Conservation (phyloP, 2,797 vertebrate species). For the Monodelphis domestica region DNA sequence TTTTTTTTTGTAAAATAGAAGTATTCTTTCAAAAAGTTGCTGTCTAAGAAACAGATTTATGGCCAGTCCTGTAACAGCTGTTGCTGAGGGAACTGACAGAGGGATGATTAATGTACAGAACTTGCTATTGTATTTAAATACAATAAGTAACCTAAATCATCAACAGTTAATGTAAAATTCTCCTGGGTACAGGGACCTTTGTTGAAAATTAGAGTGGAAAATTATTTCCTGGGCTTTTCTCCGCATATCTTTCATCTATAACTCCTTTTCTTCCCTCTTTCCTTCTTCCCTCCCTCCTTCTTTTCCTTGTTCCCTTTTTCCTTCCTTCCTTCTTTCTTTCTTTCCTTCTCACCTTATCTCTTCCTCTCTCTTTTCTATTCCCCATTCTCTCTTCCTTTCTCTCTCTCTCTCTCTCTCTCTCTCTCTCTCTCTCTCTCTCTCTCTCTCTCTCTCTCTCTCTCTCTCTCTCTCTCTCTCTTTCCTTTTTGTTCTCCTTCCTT, state of each 20-base stretch:
- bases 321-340: background rate
- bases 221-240: background rate
- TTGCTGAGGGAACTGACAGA: slow-evolving; percentile 23
- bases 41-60: slow-evolving; percentile 26
- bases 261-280: background rate
- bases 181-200: slow-evolving; percentile 16
- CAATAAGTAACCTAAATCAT: background rate
- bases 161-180: background rate
- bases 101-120: slow-evolving; percentile 21
- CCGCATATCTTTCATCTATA: background rate
- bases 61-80: slow-evolving; percentile 4
- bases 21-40: slow-evolving; percentile 38
- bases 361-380: too few relatives aligned
- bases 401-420: background rate
- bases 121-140: slow-evolving; percentile 40
- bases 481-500: background rate
- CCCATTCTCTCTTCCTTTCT: too few relatives aligned
- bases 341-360: background rate
- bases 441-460: background rate
- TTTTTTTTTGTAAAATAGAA: slow-evolving; percentile 15
- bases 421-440: background rate
- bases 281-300: background rate
- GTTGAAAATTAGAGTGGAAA: slow-evolving; percentile 22
- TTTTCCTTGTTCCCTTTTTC: background rate
- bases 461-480: background rate